Base-by-base conservation (phyloP, 1,140 invertebrate species). In the Melanaphis sacchari region DNA sequence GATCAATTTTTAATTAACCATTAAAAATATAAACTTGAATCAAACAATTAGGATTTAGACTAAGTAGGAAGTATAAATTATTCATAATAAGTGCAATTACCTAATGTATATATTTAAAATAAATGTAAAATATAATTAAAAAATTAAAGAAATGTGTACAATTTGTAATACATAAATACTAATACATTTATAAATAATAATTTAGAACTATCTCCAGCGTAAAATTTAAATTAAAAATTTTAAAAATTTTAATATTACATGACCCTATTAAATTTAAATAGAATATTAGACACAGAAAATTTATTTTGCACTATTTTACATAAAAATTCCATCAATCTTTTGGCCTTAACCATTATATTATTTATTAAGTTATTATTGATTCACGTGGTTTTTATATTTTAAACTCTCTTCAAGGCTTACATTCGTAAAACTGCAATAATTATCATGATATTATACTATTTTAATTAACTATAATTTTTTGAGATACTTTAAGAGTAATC, bases 401-500 rank as follows among this genome's bases (percentile, higher is more conserved):
- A 66, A 43, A 91, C 38, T 91, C 43, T 41, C 54, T 91, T 91
- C 26, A 91, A 91, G 90, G 26, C 41, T 91, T 76, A 76, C 40
- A 43, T 66, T 5, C 40, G 11, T 52, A 89, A n/a, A 46, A 52
- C 6, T 43, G 54, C 18, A 31, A 91, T 46, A 31, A 43, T 46
- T 66, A 66, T 91, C 90, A 24, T 31, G 9, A 43, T 49, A 49
- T 49, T 49, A 41, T 91, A 91, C n/a, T 91, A 76, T 40, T 91
- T 91, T 66, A 91, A 91, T 91, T 91, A 91, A 91, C n/a, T 76
- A 91, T 76, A 43, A 3, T 43, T 41, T 91, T 84, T 91, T 76
- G 7, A 24, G 38, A n/a, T 43, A 43, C 43, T 91, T 66, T 43
- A n/a, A 76, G 38, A 41, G 54, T 41, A n/a, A 41, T 66, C 31